A percentile compares a stretch with the other conserved stretches of the same genome.
These are phyloP conservation scores for Pteria penguin DNA, from an alignment of 2,888 invertebrate genomes.

Conservation along the genomic window DNA sequence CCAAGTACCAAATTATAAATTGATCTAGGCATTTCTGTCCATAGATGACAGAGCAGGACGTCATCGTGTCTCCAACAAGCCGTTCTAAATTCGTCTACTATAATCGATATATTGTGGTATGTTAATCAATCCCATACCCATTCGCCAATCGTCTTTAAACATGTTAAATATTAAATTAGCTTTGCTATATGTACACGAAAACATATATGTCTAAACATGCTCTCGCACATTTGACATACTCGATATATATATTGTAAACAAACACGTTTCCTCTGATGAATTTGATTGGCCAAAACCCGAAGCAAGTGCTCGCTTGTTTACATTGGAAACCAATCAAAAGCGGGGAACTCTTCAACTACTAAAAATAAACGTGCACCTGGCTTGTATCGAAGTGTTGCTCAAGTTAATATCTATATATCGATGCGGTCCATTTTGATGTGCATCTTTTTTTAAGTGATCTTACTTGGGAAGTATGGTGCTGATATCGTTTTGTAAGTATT, in stretches of 20 bases:
- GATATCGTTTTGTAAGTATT: slow-evolving; percentile 54
- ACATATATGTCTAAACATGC: slow-evolving; percentile 9
- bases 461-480: slow-evolving; percentile 47
- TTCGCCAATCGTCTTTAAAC: neutral
- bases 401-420: neutral
- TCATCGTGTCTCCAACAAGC: neutral
- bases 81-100: neutral
- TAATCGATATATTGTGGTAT: neutral
- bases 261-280: slow-evolving; percentile 40
- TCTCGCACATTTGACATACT: neutral
- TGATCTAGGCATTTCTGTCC: neutral
- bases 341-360: slow-evolving; percentile 45
- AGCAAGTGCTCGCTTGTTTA: slow-evolving; percentile 58
- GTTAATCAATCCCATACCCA: neutral
- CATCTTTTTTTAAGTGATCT: neutral
- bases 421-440: neutral
- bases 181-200: neutral
- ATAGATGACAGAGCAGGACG: neutral
- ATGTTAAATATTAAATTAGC: neutral
- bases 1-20: too few relatives aligned
- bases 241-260: slow-evolving; percentile 16
- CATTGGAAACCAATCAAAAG: slow-evolving; percentile 55
- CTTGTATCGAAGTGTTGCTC: slow-evolving; percentile 46
- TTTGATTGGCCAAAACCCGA: slow-evolving; percentile 52
- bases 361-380: slow-evolving; percentile 46